Conservation (phyloP, 2,797 vertebrate species). For the Rhyacichthys aspro region DNA sequence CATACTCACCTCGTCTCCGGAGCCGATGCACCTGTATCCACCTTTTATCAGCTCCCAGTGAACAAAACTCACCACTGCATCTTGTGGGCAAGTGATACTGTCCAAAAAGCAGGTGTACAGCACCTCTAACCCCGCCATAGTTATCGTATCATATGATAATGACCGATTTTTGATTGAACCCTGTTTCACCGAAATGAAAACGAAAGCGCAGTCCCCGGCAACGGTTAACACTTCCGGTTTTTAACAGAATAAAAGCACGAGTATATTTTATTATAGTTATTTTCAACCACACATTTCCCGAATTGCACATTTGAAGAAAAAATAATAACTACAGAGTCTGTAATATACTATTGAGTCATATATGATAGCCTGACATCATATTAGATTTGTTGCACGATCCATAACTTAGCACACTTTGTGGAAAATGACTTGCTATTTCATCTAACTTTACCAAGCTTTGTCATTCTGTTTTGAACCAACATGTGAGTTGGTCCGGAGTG, state of each 20-base stretch:
- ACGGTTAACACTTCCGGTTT: neutral
- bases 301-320: too few species aligned
- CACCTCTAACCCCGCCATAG: conserved; percentile 81
- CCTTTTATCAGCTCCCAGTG: conserved; percentile 81
- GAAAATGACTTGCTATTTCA: neutral
- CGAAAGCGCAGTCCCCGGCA: conserved; percentile 23
- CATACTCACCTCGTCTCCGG: conserved; percentile 69
- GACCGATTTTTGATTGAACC: neutral
- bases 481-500: neutral
- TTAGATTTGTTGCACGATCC: too few species aligned
- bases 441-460: conserved; percentile 15
- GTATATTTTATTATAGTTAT: neutral
- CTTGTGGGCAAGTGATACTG: conserved; percentile 67
- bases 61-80: conserved; percentile 77
- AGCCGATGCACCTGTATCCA: conserved; percentile 67
- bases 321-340: too few species aligned
- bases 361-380: too few species aligned
- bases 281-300: too few species aligned
- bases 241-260: conserved; percentile 45
- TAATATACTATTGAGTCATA: too few species aligned
- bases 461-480: conserved; percentile 47
- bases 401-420: neutral
- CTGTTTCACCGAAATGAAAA: conserved; percentile 41
- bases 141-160: neutral
- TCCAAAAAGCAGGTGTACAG: conserved; percentile 61